phyloP scores from a whole-genome alignment of 2,797 vertebrate genomes.

The Gorsachius magnificus region DNA sequence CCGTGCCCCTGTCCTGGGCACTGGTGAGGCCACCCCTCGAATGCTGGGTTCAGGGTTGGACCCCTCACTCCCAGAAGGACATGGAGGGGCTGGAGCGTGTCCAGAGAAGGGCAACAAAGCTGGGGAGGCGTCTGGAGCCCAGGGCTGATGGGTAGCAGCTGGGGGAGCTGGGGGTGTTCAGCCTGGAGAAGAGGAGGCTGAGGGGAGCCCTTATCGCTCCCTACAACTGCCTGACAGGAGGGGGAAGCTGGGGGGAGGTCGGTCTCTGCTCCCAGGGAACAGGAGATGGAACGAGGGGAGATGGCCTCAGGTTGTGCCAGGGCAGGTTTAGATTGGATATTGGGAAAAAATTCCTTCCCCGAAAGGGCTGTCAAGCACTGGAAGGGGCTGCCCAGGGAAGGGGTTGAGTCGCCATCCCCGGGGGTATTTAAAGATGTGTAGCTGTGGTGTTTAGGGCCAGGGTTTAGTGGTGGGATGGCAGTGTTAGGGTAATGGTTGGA shows the following conservation, averaged over 20 bases:
- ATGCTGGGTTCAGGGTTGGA: background rate
- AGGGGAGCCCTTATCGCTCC: background rate
- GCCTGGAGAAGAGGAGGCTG: background rate
- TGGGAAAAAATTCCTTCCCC: background rate
- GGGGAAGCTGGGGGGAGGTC: accelerated
- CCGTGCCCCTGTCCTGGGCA: accelerated
- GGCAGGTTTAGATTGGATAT: background rate
- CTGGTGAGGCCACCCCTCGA: accelerated
- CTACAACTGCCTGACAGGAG: background rate
- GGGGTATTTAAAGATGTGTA: background rate
- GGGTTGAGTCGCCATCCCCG: accelerated
- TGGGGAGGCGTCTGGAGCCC: background rate
- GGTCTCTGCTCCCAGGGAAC: background rate
- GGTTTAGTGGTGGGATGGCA: background rate
- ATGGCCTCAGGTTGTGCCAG: accelerated
- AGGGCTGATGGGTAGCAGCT: accelerated
- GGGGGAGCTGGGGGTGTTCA: background rate
- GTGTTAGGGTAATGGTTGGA: background rate
- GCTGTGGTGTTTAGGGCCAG: too few relatives aligned
- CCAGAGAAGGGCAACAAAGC: accelerated
- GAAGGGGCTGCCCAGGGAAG: background rate
- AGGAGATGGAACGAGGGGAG: accelerated
- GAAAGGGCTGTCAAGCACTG: background rate
- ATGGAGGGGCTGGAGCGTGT: accelerated
- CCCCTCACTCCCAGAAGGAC: background rate